A percentile compares a stretch with the other conserved stretches of the same genome.
Conservation (phyloP, 2,113 vertebrate genomes). For the Leucopternis melanops region DNA sequence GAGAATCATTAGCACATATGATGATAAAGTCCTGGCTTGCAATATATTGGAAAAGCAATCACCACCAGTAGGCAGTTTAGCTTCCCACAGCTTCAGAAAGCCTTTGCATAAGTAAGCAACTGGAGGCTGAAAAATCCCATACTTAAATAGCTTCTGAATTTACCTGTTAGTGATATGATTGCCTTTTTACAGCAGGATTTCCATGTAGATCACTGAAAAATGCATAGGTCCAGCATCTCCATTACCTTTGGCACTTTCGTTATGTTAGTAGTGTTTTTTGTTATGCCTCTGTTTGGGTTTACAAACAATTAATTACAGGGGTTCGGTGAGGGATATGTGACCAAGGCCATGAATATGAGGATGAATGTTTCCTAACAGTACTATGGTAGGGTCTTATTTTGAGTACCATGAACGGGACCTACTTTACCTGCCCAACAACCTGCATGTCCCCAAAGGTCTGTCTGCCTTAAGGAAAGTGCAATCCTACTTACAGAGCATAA, state of each 20-base stretch:
- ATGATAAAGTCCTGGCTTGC: conserved; percentile 9
- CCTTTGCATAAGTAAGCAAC: neutral
- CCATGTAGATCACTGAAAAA: too few relatives aligned
- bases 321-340: neutral
- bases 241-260: too few relatives aligned
- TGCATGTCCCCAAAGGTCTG: neutral
- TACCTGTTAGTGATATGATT: too few relatives aligned
- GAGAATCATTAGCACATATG: neutral
- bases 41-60: conserved; percentile 1
- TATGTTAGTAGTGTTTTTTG: too few relatives aligned
- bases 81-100: neutral
- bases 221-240: too few relatives aligned
- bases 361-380: neutral
- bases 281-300: too few relatives aligned
- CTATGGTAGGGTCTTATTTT: neutral
- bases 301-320: too few relatives aligned
- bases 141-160: too few relatives aligned
- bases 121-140: conserved; percentile 35
- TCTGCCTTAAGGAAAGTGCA: neutral
- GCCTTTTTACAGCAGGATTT: too few relatives aligned
- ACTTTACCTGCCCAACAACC: neutral
- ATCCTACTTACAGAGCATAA: rapidly evolving
- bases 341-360: rapidly evolving
- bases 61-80: conserved; percentile 13
- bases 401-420: neutral